A percentile compares a stretch with the other conserved stretches of the same genome.
Evolutionary conservation across 2,888 invertebrate genomes (phyloP).

Genomic region (Hirtodrosophila histrioides): DNA sequence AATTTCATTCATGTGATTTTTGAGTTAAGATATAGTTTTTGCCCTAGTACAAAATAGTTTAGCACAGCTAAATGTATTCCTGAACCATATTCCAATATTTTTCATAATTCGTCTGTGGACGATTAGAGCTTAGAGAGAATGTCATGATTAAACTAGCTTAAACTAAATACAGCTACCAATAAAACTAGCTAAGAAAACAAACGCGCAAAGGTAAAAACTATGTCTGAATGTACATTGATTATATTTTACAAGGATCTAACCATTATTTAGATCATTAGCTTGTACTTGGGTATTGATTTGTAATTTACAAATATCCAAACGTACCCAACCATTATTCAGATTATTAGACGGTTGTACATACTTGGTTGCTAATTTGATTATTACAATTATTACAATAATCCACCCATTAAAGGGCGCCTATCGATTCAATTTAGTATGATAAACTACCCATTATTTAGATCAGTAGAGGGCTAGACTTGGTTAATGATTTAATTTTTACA

Average conservation of each 20-base stretch:
- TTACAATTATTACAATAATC: too few relatives aligned
- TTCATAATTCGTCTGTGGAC: conserved; percentile 13
- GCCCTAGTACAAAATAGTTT: conserved; percentile 27
- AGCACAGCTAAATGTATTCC: conserved; percentile 77
- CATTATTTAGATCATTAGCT: too few relatives aligned
- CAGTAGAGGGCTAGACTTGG: too few relatives aligned
- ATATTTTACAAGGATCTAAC: conserved; percentile 10
- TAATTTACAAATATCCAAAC: too few relatives aligned
- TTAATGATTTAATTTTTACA: conserved; percentile 8
- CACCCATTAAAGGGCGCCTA: too few relatives aligned
- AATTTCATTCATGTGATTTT: conserved; percentile 55
- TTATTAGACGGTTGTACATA: too few relatives aligned
- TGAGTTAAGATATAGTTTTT: conserved; percentile 2
- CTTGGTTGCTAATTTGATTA: too few relatives aligned
- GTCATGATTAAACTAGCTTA: conserved; percentile 24
- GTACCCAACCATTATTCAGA: too few relatives aligned
- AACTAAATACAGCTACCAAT: conserved; percentile 8
- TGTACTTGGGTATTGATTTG: too few relatives aligned
- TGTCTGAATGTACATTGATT: conserved; percentile 30
- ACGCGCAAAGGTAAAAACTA: conserved; percentile 2
- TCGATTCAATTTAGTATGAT: too few relatives aligned
- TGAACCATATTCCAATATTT: conserved; percentile 56
- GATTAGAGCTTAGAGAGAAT: conserved; percentile 27
- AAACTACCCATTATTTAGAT: too few relatives aligned
- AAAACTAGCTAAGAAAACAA: conserved; percentile 21